Evolutionary conservation across 2,797 vertebrate genomes (phyloP).

Genomic region (Eulemur mongoz): DNA sequence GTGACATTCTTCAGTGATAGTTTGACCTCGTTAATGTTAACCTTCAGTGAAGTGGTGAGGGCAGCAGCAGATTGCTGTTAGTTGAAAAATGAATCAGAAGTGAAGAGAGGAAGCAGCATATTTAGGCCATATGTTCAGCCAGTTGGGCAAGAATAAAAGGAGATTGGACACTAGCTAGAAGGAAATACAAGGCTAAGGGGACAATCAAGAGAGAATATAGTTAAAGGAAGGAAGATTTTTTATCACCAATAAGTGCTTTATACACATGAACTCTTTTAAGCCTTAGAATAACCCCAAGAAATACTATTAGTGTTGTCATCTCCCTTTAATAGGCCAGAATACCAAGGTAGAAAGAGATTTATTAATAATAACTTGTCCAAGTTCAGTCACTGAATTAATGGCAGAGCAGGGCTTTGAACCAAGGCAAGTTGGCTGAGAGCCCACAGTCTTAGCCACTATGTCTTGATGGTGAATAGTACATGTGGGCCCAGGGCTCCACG

Average conservation of each 20-base stretch:
- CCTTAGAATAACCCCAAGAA: not conserved
- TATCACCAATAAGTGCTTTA: not conserved
- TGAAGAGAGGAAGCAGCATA: not conserved
- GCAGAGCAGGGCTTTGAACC: not conserved
- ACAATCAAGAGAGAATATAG: not conserved
- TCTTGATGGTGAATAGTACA: not conserved
- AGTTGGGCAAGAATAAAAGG: not conserved
- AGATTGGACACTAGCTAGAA: not conserved
- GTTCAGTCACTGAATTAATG: not conserved
- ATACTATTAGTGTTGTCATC: not conserved
- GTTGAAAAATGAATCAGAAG: not conserved
- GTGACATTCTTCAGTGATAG: not conserved
- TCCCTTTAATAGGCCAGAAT: not conserved
- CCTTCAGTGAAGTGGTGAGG: not conserved
- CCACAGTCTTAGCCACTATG: not conserved
- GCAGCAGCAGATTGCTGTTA: not conserved
- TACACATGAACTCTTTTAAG: not conserved
- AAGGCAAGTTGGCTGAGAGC: not conserved
- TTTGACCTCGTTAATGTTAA: not conserved
- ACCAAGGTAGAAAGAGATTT: not conserved
- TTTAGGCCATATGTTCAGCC: not conserved
- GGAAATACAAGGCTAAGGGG: not conserved
- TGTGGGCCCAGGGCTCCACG: not conserved
- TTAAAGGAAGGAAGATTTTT: not conserved
- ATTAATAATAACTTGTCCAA: not conserved